Percentiles rank a stretch among this genome's conserved stretches.
These are phyloP conservation scores for Griposia aprilina DNA, from an alignment of 2,888 invertebrate genomes.

Conservation along the genomic window DNA sequence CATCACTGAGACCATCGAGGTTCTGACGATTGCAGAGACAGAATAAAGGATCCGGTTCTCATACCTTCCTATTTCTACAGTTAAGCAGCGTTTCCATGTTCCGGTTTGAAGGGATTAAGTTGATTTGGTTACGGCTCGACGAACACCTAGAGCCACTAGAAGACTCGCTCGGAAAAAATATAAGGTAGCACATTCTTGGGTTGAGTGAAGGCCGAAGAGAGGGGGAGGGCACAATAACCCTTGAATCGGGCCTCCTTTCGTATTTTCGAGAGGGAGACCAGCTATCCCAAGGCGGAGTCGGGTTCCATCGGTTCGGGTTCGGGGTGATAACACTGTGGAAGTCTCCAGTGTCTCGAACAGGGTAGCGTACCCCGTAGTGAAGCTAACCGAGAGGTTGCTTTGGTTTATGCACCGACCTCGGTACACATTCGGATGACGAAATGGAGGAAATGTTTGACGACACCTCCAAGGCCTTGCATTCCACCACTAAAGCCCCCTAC, in stretches of 20 bases:
- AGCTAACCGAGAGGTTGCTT: too few species aligned
- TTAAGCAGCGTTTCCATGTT: not conserved
- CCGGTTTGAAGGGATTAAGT: not conserved
- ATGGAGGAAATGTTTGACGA: too few species aligned
- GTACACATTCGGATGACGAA: too few species aligned
- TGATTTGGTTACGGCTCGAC: not conserved
- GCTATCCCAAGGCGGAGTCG: not conserved
- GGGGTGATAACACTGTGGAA: too few species aligned
- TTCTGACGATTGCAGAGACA: not conserved
- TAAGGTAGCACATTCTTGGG: not conserved
- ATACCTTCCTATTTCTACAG: not conserved
- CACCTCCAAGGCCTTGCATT: not conserved
- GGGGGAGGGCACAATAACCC: too few species aligned
- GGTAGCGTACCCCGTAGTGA: not conserved
- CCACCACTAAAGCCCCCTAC: not conserved
- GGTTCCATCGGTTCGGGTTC: too few species aligned
- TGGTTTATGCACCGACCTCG: too few species aligned
- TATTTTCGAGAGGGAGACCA: not conserved
- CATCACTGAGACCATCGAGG: not conserved
- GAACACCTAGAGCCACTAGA: not conserved
- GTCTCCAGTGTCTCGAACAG: too few species aligned
- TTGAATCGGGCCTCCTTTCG: not conserved
- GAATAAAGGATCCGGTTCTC: not conserved
- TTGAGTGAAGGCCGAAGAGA: not conserved
- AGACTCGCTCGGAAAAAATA: not conserved